Percentiles rank a stretch among this genome's conserved stretches.
phyloP scores from a whole-genome alignment of 2,888 invertebrate genomes.

The Orthosia cruda region DNA sequence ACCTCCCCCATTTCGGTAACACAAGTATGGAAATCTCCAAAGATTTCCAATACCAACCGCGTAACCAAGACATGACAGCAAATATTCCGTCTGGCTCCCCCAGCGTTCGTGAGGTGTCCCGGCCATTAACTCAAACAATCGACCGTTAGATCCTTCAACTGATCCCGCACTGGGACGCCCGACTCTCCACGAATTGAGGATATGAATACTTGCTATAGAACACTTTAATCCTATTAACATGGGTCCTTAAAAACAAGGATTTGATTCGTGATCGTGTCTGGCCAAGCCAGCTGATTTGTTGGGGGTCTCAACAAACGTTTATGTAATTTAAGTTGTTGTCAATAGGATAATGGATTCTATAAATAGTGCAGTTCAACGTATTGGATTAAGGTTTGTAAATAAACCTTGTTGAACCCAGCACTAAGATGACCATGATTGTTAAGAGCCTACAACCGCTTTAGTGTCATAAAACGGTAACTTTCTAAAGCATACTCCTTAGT shows the following conservation, averaged over 20 bases:
- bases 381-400: conserved; percentile 19
- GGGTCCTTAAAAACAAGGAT: conserved; percentile 43
- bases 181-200: conserved; percentile 76
- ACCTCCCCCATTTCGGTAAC: conserved; percentile 97
- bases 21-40: conserved; percentile 97
- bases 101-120: conserved; percentile 92
- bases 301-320: conserved; percentile 38
- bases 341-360: conserved; percentile 66
- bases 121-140: conserved; percentile 77
- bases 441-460: no score
- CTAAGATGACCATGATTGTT: no score
- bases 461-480: no score
- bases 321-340: conserved; percentile 43
- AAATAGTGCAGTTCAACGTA: conserved; percentile 41
- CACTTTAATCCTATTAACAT: conserved; percentile 49
- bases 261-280: conserved; percentile 25
- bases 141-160: conserved; percentile 68
- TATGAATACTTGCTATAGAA: conserved; percentile 71
- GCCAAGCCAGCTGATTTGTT: conserved; percentile 26
- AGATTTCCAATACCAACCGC: conserved; percentile 97
- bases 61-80: conserved; percentile 96
- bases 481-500: no score
- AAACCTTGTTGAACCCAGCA: no score
- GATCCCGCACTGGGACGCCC: conserved; percentile 64
- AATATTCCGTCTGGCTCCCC: conserved; percentile 95